Evolutionary conservation across 2,888 invertebrate species (phyloP).

Genomic region (Habroteleia sp.): DNA sequence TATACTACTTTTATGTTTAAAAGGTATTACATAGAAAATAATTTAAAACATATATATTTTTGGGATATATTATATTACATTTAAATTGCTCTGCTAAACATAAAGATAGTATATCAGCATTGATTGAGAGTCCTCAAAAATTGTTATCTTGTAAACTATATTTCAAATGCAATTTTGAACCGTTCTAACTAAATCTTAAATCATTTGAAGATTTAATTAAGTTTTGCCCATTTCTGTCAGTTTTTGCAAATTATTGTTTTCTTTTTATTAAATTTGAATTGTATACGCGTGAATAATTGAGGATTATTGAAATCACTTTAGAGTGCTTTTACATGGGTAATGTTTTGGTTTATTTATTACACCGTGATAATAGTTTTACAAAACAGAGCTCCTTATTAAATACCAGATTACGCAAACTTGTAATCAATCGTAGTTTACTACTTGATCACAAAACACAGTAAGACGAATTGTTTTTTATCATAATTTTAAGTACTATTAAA

Average conservation of each 20-base stretch:
- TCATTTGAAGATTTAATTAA: slow-evolving; percentile 32
- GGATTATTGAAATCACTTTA: slow-evolving; percentile 45
- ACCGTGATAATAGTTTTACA: slow-evolving; percentile 46
- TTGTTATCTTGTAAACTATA: too few species aligned
- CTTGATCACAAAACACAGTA: slow-evolving; percentile 44
- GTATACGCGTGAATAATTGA: slow-evolving; percentile 35
- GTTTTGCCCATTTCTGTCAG: slow-evolving; percentile 38
- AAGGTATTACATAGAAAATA: too few species aligned
- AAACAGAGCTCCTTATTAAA: slow-evolving; percentile 40
- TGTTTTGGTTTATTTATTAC: slow-evolving; percentile 54
- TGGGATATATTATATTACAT: too few species aligned
- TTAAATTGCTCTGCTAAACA: too few species aligned
- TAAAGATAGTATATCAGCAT: too few species aligned
- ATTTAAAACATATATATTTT: too few species aligned
- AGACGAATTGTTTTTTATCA: slow-evolving; percentile 48
- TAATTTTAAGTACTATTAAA: too few species aligned
- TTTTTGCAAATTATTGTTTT: slow-evolving; percentile 36
- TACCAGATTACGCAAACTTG: slow-evolving; percentile 39
- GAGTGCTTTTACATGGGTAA: slow-evolving; percentile 59
- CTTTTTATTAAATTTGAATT: slow-evolving; percentile 35
- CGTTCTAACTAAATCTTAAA: too few species aligned
- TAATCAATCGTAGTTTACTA: slow-evolving; percentile 51
- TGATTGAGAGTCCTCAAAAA: too few species aligned
- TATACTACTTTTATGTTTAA: too few species aligned
- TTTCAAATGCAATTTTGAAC: too few species aligned